These are phyloP conservation scores for Drosophila ogumai DNA, from an alignment of 1,140 invertebrate species.

Conservation along the genomic window DNA sequence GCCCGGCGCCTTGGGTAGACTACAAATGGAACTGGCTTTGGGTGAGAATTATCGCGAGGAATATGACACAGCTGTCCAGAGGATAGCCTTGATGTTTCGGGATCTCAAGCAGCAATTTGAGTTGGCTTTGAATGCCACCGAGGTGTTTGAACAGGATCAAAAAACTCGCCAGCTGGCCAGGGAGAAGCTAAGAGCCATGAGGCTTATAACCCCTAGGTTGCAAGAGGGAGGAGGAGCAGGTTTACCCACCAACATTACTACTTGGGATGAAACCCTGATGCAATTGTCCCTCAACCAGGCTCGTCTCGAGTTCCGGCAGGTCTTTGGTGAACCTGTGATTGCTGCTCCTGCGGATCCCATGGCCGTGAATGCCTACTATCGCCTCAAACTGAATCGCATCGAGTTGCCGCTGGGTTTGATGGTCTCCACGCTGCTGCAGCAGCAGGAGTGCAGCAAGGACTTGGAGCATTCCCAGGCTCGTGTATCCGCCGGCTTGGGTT, in stretches of 20 bases:
- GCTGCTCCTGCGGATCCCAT: constrained; percentile 47
- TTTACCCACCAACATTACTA: background rate
- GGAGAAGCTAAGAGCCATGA: constrained; percentile 69
- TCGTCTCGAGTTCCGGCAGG: constrained; percentile 33
- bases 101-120: constrained; percentile 68
- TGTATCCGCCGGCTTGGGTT: constrained; percentile 58
- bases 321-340: constrained; percentile 6
- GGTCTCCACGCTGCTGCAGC: constrained; percentile 34
- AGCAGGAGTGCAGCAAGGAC: background rate
- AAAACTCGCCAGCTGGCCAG: constrained; percentile 39
- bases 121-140: constrained; percentile 49
- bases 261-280: constrained; percentile 66
- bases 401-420: constrained; percentile 74
- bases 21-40: constrained; percentile 53
- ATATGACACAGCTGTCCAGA: constrained; percentile 4
- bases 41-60: constrained; percentile 26
- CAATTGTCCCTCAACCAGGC: constrained; percentile 48
- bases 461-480: constrained; percentile 4
- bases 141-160: constrained; percentile 58
- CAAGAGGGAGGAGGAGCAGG: background rate
- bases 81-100: constrained; percentile 44
- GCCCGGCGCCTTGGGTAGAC: constrained; percentile 47
- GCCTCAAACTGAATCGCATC: constrained; percentile 69
- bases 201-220: constrained; percentile 46
- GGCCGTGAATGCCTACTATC: constrained; percentile 76